These are phyloP conservation scores for Acanthornis magna DNA, from an alignment of 2,797 vertebrate genomes.

Conservation along the genomic window DNA sequence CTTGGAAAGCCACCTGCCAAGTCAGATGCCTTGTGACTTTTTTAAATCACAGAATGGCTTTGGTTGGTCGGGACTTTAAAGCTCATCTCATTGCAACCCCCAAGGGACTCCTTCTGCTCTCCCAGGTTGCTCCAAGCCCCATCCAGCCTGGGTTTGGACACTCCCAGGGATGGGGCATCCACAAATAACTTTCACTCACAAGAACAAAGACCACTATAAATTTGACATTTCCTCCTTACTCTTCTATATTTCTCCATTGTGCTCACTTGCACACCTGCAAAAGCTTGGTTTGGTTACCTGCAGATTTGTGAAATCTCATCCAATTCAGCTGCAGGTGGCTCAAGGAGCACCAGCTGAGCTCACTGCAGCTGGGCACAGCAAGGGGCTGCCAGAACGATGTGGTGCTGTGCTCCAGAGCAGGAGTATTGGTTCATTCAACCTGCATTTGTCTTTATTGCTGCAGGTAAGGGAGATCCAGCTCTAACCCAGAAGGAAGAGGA, in stretches of 20 bases:
- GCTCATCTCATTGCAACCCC: not conserved
- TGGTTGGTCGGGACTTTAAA: not conserved
- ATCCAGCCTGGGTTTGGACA: not conserved
- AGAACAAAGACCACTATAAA: not conserved
- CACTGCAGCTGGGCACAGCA: not conserved
- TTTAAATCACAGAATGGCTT: not conserved
- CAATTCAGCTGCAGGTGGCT: fast-evolving
- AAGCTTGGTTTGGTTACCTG: not conserved
- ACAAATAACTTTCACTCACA: not conserved
- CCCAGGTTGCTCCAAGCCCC: not conserved
- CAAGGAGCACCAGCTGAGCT: not conserved
- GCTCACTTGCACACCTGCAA: not conserved
- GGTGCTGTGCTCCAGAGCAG: not conserved
- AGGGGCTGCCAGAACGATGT: not conserved
- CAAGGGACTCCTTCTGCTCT: not conserved
- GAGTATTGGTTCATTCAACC: not conserved
- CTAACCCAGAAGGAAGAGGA: not conserved
- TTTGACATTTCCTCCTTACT: not conserved
- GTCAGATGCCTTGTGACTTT: not conserved
- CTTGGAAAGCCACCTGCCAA: conserved; percentile 17
- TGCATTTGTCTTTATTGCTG: not conserved
- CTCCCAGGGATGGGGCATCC: not conserved
- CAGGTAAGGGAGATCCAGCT: not conserved
- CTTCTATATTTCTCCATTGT: fast-evolving
- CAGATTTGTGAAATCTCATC: not conserved